These are phyloP conservation scores for Solenodon paradoxus DNA, from an alignment of 2,113 vertebrate species.

Conservation along the genomic window DNA sequence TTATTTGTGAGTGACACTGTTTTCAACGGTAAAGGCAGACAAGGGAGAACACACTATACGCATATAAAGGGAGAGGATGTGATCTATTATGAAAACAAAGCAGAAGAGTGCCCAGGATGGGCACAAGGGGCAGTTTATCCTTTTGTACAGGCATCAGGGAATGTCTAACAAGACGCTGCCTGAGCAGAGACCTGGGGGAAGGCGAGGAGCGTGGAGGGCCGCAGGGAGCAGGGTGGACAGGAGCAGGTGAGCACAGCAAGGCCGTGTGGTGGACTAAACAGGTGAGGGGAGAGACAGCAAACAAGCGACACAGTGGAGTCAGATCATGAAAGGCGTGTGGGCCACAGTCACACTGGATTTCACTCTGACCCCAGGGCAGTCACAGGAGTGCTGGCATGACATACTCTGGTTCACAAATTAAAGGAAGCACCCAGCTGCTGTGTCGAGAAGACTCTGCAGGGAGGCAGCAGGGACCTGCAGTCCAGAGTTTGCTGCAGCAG, in stretches of 20 bases:
- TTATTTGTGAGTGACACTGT: background rate
- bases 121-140: background rate
- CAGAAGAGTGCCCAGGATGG: background rate
- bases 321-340: background rate
- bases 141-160: background rate
- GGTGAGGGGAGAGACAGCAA: background rate
- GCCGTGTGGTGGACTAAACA: accelerated
- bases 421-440: background rate
- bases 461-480: background rate
- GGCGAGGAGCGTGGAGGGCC: no score
- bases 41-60: background rate
- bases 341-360: background rate
- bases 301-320: background rate
- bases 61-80: background rate
- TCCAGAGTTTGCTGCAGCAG: background rate
- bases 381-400: background rate
- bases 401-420: background rate
- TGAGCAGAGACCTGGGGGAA: background rate
- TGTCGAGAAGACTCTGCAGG: background rate
- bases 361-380: background rate
- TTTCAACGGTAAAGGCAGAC: background rate
- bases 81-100: background rate
- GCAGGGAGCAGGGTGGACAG: background rate
- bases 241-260: no score
- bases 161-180: background rate